These are phyloP conservation scores for Hydraecia micacea DNA, from an alignment of 2,888 invertebrate genomes.

Conservation along the genomic window DNA sequence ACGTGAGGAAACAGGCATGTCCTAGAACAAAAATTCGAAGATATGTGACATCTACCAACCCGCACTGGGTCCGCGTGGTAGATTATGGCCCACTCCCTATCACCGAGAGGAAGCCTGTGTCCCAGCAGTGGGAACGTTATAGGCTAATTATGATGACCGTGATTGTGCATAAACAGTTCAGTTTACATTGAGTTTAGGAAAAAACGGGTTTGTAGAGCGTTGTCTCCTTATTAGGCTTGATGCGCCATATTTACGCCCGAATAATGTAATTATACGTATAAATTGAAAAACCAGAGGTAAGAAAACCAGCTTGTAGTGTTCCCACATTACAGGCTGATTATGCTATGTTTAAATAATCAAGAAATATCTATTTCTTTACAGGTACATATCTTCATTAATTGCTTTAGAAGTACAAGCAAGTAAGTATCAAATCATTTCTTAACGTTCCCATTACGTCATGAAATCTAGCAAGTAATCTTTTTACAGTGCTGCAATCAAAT, in stretches of 20 bases:
- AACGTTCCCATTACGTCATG: background rate
- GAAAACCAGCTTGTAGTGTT: constrained; percentile 8
- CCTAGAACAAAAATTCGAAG: no score
- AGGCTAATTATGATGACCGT: background rate
- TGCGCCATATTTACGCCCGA: background rate
- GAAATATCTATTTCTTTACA: background rate
- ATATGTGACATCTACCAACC: no score
- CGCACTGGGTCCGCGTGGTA: no score
- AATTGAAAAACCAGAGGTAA: constrained; percentile 12
- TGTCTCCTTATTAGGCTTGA: background rate
- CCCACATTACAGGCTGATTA: no score
- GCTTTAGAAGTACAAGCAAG: background rate
- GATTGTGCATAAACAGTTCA: constrained; percentile 14
- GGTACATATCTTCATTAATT: background rate
- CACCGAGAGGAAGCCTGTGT: no score
- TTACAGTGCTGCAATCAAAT: background rate
- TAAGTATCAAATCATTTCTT: background rate
- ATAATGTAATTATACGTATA: constrained; percentile 15
- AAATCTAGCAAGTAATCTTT: background rate
- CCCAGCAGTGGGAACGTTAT: no score
- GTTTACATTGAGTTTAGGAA: background rate
- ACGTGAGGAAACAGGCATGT: no score
- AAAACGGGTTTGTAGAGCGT: background rate
- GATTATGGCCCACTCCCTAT: no score
- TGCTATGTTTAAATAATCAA: background rate